Conservation (phyloP, 2,113 vertebrate species). For the Arvicanthis niloticus region DNA sequence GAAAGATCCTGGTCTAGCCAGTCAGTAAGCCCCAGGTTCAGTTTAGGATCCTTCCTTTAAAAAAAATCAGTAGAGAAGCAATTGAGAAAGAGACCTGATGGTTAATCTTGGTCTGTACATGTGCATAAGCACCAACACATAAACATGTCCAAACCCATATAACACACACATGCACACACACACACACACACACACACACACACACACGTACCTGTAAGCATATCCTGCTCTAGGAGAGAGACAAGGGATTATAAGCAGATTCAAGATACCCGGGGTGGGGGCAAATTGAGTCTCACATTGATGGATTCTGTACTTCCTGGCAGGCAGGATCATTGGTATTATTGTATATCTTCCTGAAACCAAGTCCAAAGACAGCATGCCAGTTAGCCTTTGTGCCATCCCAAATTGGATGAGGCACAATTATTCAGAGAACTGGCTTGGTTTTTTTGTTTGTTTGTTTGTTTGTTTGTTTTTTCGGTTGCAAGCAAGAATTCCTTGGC, state of each 20-base stretch:
- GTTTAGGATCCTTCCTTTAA: too few species aligned
- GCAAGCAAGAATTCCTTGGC: conserved; percentile 64
- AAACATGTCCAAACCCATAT: neutral
- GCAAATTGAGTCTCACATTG: neutral
- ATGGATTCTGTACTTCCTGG: neutral
- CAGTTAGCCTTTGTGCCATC: conserved; percentile 51
- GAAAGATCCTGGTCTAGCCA: neutral
- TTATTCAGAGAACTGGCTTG: conserved; percentile 19
- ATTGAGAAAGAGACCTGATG: neutral
- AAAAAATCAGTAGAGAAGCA: neutral
- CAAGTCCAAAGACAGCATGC: conserved; percentile 59
- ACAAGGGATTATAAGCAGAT: conserved; percentile 5
- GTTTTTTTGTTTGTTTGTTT: neutral
- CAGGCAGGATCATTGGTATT: neutral
- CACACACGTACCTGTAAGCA: neutral
- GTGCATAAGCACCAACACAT: neutral
- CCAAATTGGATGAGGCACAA: conserved; percentile 35
- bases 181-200: neutral
- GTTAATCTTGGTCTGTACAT: neutral
- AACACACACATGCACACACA: neutral
- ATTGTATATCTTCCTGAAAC: conserved; percentile 21
- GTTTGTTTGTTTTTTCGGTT: neutral
- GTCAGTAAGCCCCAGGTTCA: neutral
- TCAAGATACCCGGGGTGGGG: neutral
- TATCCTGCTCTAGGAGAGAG: neutral